Percentiles rank a stretch among this genome's conserved stretches.
phyloP scores from a whole-genome alignment of 2,113 vertebrate species.

The Eretmodus cyanostictus region DNA sequence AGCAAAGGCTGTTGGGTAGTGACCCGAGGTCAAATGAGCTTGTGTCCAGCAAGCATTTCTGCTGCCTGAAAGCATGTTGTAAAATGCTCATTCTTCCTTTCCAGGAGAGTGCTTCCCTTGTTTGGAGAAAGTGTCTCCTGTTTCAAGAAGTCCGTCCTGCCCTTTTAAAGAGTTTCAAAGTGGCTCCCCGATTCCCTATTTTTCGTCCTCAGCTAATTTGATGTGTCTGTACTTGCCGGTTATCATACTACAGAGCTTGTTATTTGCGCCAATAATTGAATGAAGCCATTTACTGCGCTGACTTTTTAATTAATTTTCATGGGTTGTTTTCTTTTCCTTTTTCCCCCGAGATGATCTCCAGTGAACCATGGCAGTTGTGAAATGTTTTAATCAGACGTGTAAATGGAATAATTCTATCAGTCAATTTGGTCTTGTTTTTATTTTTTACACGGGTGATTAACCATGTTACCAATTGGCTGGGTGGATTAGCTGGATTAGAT shows the following conservation, averaged over 20 bases:
- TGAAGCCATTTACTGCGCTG: constrained; percentile 50
- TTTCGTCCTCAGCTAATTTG: constrained; percentile 26
- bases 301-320: constrained; percentile 66
- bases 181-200: constrained; percentile 22
- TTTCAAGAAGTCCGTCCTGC: constrained; percentile 38
- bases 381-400: constrained; percentile 62
- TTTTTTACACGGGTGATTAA: constrained; percentile 67
- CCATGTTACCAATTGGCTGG: constrained; percentile 55
- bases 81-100: constrained; percentile 34
- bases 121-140: constrained; percentile 51
- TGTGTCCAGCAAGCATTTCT: constrained; percentile 35
- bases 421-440: constrained; percentile 64
- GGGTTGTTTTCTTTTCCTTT: constrained; percentile 17
- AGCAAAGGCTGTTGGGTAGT: constrained; percentile 30
- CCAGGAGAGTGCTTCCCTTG: constrained; percentile 40
- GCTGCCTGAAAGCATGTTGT: constrained; percentile 5
- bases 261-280: constrained; percentile 59
- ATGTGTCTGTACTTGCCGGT: not conserved
- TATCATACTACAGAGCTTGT: constrained; percentile 40
- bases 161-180: constrained; percentile 54
- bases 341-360: constrained; percentile 35
- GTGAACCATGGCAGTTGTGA: constrained; percentile 50
- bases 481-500: constrained; percentile 64
- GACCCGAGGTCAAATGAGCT: constrained; percentile 32
- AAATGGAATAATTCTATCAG: constrained; percentile 69